phyloP scores from a whole-genome alignment of 2,113 vertebrate genomes.

The Natator depressus region DNA sequence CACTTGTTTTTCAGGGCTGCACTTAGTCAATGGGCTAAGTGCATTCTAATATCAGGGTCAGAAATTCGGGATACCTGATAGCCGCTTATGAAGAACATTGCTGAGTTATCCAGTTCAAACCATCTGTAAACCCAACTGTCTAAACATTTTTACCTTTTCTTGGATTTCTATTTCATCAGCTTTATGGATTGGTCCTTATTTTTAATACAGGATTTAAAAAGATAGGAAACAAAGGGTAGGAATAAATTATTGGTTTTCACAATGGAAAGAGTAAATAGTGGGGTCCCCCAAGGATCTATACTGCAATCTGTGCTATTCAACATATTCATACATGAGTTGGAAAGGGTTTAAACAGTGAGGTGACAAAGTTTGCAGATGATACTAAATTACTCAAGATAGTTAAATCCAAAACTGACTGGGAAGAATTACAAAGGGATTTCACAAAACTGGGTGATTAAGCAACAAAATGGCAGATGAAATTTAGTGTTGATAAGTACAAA shows the following conservation, averaged over 20 bases:
- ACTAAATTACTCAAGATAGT: neutral
- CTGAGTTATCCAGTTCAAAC: constrained; percentile 60
- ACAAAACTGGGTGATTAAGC: neutral
- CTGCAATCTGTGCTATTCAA: neutral
- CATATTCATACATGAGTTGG: neutral
- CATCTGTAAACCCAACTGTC: constrained; percentile 36
- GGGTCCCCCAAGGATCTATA: neutral
- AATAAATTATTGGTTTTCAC: neutral
- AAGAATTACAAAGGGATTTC: neutral
- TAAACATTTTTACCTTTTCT: constrained; percentile 41
- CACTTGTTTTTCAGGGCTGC: neutral
- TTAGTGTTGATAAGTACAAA: neutral
- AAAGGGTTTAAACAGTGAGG: neutral
- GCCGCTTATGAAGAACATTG: constrained; percentile 59
- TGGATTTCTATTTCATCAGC: neutral
- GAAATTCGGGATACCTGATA: constrained; percentile 60
- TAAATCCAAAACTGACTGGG: neutral
- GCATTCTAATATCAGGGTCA: constrained; percentile 18
- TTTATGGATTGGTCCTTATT: neutral
- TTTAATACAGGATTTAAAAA: neutral
- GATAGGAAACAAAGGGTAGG: neutral
- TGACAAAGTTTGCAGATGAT: neutral
- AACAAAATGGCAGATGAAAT: neutral
- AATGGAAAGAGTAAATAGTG: neutral
- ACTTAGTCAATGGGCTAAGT: neutral